Base-by-base conservation (phyloP, 2,888 invertebrate species). In the Hartigia nigra region DNA sequence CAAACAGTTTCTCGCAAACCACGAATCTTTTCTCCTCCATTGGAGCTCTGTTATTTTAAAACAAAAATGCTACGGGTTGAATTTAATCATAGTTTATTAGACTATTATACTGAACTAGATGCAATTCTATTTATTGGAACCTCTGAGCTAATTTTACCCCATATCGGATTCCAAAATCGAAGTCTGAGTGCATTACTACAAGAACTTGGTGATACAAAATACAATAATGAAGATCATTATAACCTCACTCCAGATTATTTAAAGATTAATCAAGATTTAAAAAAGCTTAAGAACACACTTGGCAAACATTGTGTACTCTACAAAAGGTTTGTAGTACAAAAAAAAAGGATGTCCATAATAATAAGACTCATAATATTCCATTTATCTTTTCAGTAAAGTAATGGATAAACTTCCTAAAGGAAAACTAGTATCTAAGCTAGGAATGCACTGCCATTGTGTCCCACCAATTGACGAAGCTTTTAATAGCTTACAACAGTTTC, bases 61-160 rank as follows among this genome's bases (percentile, higher is more conserved):
- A 91, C 89, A 70, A 91, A 89, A 84, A 93, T 95, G 80, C 92
- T 98, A 83, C 94, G 97, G 84, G 92, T 98, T 82, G 98, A 98
- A 91, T 96, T 98, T 87, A 96, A 97, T 91, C 97, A 97, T 89
- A 94, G 94, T 80, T 92, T 94, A 77, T 93, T 97, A 77, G 95
- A 96, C 72, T 98, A 98, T 91, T 98, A 98, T 90, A 96, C 97
- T 23, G 96, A 97, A 88, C 92, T 98, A 77, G 98, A 98, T 92
- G 97, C 97, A 31, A 95, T 98, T 2, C 92, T 96, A 82, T 92
- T 98, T 69, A 95, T 95, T 84, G 98, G 98, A 0, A 94, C 92
- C 75, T 92, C 93, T 31, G 92, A 93, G n/a, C 81, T 90, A 12
- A 85, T 90, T 70, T 78, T 89, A 76, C 90, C 90, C 31, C 88